phyloP scores from a whole-genome alignment of 2,113 vertebrate species.

The Sitta europaea region DNA sequence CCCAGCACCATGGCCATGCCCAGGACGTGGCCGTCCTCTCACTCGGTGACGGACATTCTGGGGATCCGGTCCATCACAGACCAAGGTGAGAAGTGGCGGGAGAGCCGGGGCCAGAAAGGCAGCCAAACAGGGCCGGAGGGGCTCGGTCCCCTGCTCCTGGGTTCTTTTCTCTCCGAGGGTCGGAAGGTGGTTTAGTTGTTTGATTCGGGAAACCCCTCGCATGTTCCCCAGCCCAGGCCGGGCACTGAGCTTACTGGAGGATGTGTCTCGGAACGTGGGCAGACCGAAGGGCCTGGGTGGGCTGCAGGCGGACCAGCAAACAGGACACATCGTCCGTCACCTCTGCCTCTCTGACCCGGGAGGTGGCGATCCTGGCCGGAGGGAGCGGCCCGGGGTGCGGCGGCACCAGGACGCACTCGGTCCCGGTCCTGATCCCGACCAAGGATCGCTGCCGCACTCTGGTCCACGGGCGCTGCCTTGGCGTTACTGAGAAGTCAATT shows the following conservation, averaged over 20 bases:
- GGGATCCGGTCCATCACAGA: slow-evolving; percentile 98
- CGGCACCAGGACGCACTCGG: background rate
- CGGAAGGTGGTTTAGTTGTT: background rate
- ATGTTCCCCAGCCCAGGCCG: background rate
- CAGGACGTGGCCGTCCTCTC: slow-evolving; percentile 98
- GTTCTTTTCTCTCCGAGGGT: background rate
- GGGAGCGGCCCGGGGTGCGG: background rate
- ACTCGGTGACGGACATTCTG: slow-evolving; percentile 98
- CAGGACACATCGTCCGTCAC: fast-evolving
- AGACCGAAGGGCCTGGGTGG: background rate
- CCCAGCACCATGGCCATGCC: slow-evolving; percentile 96
- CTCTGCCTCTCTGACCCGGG: background rate
- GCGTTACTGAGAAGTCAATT: slow-evolving; percentile 42
- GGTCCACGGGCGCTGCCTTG: background rate
- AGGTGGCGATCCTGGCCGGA: background rate
- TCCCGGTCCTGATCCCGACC: background rate
- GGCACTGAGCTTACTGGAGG: background rate
- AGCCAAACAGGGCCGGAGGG: background rate
- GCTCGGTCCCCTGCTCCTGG: background rate
- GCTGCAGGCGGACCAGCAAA: background rate
- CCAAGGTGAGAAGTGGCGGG: slow-evolving; percentile 85
- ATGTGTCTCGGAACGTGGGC: background rate
- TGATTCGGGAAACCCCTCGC: background rate
- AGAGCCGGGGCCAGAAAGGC: background rate
- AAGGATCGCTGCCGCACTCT: background rate